Conservation (phyloP, 2,113 vertebrate species). For the Erythrocercus mccallii region DNA sequence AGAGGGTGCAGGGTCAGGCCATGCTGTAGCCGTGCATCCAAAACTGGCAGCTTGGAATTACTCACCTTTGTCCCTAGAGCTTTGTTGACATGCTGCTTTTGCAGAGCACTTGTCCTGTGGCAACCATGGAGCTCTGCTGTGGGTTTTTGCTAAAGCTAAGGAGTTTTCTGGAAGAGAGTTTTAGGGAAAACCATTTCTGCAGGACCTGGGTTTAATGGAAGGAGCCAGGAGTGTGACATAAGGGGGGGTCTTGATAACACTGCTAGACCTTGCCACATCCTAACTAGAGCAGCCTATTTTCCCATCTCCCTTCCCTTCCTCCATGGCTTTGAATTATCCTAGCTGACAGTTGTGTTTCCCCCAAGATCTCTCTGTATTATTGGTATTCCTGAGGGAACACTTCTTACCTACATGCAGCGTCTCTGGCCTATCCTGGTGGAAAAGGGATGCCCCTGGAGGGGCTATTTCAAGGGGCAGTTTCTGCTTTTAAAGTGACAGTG, state of each 20-base stretch:
- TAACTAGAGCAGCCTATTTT: background rate
- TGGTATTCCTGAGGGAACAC: background rate
- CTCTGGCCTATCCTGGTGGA: background rate
- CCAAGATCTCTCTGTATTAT: fast-evolving
- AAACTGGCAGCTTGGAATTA: background rate
- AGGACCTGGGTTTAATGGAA: background rate
- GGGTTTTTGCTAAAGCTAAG: background rate
- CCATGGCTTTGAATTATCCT: background rate
- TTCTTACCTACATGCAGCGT: background rate
- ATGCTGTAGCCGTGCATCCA: background rate
- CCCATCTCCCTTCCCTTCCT: background rate
- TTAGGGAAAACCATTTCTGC: background rate
- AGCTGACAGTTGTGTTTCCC: background rate
- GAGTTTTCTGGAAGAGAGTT: background rate
- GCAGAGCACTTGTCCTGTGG: background rate
- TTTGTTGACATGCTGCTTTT: fast-evolving
- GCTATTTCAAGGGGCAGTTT: background rate
- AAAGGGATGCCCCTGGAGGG: background rate
- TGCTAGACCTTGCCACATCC: background rate
- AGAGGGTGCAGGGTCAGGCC: background rate
- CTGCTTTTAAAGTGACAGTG: background rate
- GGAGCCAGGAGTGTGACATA: background rate
- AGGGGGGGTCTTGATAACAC: background rate
- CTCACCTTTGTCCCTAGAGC: background rate
- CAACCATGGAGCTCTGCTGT: fast-evolving